Conservation (phyloP, 2,888 invertebrate species). For the Temnothorax ravouxi region DNA sequence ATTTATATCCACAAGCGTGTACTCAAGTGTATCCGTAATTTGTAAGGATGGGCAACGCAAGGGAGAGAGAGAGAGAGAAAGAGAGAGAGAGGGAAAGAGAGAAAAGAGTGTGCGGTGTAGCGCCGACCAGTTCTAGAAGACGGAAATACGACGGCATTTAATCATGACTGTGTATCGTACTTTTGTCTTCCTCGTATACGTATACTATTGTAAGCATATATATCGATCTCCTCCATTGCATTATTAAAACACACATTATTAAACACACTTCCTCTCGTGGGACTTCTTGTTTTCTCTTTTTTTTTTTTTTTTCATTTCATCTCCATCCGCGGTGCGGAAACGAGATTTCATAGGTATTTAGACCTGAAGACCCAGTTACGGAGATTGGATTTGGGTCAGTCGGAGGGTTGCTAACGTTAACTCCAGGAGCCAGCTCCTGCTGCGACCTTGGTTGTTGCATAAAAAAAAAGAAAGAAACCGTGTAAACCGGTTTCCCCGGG, state of each 20-base stretch:
- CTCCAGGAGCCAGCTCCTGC: too few relatives aligned
- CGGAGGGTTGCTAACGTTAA: background rate
- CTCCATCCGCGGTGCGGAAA: background rate
- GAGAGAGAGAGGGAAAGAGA: conserved; percentile 9
- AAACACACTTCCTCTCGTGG: conserved; percentile 52
- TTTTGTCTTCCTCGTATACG: conserved; percentile 44
- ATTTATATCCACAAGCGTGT: conserved; percentile 37
- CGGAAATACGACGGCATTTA: conserved; percentile 18
- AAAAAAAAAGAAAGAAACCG: background rate
- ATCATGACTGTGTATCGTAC: conserved; percentile 40
- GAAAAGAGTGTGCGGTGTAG: background rate
- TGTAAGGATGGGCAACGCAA: conserved; percentile 21
- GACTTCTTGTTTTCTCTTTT: conserved; percentile 33
- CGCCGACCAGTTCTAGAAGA: conserved; percentile 28
- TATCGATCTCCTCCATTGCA: conserved; percentile 44
- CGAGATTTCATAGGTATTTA: background rate
- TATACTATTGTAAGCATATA: conserved; percentile 46
- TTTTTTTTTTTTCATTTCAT: conserved; percentile 24
- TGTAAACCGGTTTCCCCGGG: conserved; percentile 32
- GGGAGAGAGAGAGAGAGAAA: background rate
- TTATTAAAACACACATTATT: conserved; percentile 51
- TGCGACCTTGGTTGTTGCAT: conserved; percentile 22
- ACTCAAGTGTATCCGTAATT: conserved; percentile 42
- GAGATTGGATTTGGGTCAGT: conserved; percentile 18
- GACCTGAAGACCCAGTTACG: background rate